phyloP scores from a whole-genome alignment of 2,113 vertebrate genomes.

The Clarias gariepinus region DNA sequence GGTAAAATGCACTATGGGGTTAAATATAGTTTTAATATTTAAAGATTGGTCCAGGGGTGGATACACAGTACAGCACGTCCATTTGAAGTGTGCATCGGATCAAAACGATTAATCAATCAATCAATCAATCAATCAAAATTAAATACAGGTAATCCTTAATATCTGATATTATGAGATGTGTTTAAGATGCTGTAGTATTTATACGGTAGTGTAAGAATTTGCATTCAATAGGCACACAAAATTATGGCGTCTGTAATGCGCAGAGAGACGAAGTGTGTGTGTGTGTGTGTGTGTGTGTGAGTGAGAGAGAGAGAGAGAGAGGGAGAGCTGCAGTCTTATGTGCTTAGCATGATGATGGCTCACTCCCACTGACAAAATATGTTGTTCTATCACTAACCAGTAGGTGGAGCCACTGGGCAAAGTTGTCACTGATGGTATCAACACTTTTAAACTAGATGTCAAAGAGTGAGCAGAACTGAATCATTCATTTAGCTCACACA shows the following conservation, averaged over 20 bases:
- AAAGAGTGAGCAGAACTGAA: background rate
- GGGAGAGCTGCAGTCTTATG: constrained; percentile 67
- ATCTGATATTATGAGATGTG: background rate
- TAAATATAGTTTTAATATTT: background rate
- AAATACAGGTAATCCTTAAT: no score
- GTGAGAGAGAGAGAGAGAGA: constrained; percentile 40
- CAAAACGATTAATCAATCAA: background rate
- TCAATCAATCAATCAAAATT: background rate
- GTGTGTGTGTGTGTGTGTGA: constrained; percentile 25
- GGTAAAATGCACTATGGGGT: constrained; percentile 3
- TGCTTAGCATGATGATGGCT: constrained; percentile 67
- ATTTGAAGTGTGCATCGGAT: background rate
- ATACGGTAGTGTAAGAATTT: background rate
- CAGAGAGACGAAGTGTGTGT: background rate
- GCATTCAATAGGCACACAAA: constrained; percentile 14
- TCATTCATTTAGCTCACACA: background rate
- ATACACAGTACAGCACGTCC: background rate
- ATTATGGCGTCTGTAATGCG: constrained; percentile 28
- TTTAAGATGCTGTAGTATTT: background rate
- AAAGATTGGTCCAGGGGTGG: background rate
- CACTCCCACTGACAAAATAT: constrained; percentile 6
- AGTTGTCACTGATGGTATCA: background rate
- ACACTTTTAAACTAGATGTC: background rate
- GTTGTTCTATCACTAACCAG: constrained; percentile 44
- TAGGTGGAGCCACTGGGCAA: constrained; percentile 54